These are phyloP conservation scores for Apantesis nais DNA, from an alignment of 2,888 invertebrate species.

Conservation along the genomic window DNA sequence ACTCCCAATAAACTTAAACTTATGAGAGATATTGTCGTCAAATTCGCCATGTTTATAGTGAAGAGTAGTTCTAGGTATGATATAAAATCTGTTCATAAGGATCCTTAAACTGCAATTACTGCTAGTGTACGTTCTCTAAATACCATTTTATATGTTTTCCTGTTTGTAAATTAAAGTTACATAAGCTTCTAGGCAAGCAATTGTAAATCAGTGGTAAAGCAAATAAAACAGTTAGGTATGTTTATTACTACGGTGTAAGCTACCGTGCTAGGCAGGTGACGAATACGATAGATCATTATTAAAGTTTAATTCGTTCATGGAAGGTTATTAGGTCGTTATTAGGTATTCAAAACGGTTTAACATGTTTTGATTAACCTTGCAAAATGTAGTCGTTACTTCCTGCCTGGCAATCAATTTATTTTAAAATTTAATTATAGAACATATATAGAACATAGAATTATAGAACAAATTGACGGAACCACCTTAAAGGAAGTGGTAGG, in stretches of 20 bases:
- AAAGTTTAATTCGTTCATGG: no score
- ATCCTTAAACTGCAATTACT: not conserved
- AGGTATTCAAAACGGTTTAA: no score
- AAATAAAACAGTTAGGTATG: not conserved
- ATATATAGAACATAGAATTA: no score
- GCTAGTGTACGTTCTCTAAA: not conserved
- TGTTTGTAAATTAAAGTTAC: not conserved
- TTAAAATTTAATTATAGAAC: no score
- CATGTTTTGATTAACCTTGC: no score
- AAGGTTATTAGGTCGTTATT: no score
- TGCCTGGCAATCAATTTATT: no score
- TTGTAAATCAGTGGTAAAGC: not conserved
- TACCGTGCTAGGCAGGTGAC: not conserved
- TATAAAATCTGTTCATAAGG: slow-evolving; percentile 1
- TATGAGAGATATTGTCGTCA: not conserved
- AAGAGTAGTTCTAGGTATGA: not conserved
- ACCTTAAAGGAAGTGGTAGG: not conserved
- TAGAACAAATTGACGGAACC: not conserved
- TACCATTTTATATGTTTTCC: not conserved
- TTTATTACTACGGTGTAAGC: not conserved
- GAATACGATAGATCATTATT: not conserved
- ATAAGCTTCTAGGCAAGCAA: not conserved
- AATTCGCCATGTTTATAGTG: not conserved
- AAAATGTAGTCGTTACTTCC: no score
- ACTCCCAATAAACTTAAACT: no score